Evolutionary conservation across 2,888 invertebrate genomes (phyloP).

Genomic region (Sphaerophoria rueppellii): DNA sequence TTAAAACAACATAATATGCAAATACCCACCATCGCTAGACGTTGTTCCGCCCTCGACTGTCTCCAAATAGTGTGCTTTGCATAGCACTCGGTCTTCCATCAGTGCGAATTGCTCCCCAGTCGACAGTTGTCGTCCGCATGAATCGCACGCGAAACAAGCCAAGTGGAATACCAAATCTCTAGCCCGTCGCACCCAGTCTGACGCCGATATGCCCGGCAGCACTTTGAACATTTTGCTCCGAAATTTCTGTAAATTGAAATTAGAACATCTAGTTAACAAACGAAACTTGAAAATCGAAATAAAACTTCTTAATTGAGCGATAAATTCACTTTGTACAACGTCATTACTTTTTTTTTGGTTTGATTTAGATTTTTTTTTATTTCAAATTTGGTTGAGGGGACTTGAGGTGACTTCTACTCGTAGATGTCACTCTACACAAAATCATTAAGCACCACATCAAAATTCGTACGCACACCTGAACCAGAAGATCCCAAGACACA

Average conservation of each 20-base stretch:
- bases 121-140: constrained; percentile 94
- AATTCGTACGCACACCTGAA: constrained; percentile 34
- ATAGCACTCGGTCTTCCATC: constrained; percentile 96
- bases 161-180: constrained; percentile 97
- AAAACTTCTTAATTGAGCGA: constrained; percentile 21
- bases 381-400: not conserved
- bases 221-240: constrained; percentile 98
- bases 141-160: constrained; percentile 99
- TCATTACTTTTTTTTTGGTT: constrained; percentile 42
- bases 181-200: constrained; percentile 99
- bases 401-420: too few relatives aligned
- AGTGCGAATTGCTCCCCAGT: constrained; percentile 99
- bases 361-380: constrained; percentile 4
- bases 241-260: constrained; percentile 89
- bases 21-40: constrained; percentile 91
- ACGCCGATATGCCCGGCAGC: constrained; percentile 95
- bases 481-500: not conserved
- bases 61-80: constrained; percentile 98
- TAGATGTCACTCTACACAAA: constrained; percentile 59
- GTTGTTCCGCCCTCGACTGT: constrained; percentile 95
- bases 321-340: constrained; percentile 45
- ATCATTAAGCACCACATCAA: constrained; percentile 53
- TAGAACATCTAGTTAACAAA: not conserved
- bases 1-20: not conserved
- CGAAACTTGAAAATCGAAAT: constrained; percentile 31